Conservation (phyloP, 53 echinoderm and acorn worm species). For the Temnopleurus reevesii region DNA sequence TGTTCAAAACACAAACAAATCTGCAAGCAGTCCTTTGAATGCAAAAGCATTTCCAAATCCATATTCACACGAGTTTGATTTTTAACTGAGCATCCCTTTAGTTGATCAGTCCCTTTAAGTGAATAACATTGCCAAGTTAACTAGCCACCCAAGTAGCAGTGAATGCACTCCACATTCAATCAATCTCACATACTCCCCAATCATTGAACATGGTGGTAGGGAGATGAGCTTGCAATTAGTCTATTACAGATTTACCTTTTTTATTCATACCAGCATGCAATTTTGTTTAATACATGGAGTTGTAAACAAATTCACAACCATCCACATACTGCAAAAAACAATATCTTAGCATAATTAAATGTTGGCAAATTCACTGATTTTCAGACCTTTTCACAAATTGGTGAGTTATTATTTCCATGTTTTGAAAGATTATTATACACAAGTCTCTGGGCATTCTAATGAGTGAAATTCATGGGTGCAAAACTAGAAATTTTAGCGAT, state of each 20-base stretch:
- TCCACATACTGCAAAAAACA: no score
- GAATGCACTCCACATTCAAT: background rate
- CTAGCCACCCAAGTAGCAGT: background rate
- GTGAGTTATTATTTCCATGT: no score
- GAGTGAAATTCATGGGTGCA: no score
- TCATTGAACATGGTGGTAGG: background rate
- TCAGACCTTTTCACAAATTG: no score
- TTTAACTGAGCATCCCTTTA: background rate
- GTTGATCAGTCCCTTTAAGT: background rate
- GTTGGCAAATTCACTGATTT: no score
- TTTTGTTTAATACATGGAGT: no score
- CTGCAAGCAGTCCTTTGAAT: background rate
- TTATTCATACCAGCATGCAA: no score
- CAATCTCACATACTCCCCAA: slow-evolving; percentile 28
- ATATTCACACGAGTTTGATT: background rate
- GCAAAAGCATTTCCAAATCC: background rate
- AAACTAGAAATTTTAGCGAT: no score
- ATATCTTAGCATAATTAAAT: no score
- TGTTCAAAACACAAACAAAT: background rate
- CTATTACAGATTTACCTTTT: slow-evolving; percentile 11
- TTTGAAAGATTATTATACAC: no score
- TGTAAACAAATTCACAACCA: no score
- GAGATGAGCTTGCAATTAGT: background rate
- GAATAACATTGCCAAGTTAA: slow-evolving; percentile 17
- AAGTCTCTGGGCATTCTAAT: no score